These are phyloP conservation scores for Gryllus bimaculatus DNA, from an alignment of 1,140 invertebrate genomes.

Conservation along the genomic window DNA sequence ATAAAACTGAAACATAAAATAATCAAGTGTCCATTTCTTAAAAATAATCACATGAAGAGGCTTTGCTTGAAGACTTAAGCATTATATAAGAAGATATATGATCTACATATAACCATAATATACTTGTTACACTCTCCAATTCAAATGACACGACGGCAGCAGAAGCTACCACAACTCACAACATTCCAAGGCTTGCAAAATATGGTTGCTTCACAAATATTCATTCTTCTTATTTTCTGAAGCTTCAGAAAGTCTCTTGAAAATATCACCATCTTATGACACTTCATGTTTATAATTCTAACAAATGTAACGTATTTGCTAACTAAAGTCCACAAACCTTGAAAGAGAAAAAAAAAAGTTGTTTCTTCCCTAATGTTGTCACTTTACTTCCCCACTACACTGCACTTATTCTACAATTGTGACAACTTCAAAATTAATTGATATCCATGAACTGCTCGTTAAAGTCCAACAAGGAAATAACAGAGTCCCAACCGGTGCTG, in stretches of 20 bases:
- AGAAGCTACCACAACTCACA: neutral
- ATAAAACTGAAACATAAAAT: slow-evolving; percentile 13
- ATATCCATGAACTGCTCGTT: neutral
- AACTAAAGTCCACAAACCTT: neutral
- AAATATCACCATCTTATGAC: slow-evolving; percentile 5
- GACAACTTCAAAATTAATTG: neutral
- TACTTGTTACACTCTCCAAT: neutral
- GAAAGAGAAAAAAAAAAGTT: neutral
- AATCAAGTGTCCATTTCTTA: neutral
- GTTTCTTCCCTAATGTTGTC: neutral
- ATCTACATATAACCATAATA: neutral
- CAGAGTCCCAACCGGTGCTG: neutral
- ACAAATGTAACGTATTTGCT: slow-evolving; percentile 1
- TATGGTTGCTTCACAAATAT: neutral
- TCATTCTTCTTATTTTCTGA: neutral
- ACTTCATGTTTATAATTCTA: neutral
- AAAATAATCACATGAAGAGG: slow-evolving; percentile 18
- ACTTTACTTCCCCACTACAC: neutral
- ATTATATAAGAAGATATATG: neutral
- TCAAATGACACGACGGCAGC: neutral
- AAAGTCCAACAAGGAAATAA: slow-evolving; percentile 1
- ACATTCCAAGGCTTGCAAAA: slow-evolving; percentile 4
- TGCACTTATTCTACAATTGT: neutral
- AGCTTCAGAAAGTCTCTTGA: neutral
- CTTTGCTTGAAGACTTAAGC: slow-evolving; percentile 14